Evolutionary conservation across 2,888 invertebrate species (phyloP).

Genomic region (Yponomeuta evonymella): DNA sequence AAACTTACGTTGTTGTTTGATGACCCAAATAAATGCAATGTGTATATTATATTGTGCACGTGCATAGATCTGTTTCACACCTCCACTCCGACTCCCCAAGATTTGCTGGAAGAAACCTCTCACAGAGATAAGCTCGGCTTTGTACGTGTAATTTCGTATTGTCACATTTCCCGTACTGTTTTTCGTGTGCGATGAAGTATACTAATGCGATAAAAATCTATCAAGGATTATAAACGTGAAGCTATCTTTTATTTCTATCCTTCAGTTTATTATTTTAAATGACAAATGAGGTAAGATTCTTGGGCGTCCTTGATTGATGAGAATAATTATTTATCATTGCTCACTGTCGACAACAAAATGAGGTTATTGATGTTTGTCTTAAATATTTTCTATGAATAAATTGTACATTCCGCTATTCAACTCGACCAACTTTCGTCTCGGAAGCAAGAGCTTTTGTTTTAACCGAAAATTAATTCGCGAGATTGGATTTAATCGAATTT

Average conservation of each 20-base stretch:
- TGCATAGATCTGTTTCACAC: no score
- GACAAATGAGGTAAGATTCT: neutral
- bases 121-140: no score
- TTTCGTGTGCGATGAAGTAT: no score
- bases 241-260: no score
- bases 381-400: constrained; percentile 10
- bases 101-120: no score
- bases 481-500: constrained; percentile 8
- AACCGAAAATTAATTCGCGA: constrained; percentile 3
- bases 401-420: constrained; percentile 9
- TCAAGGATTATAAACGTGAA: neutral
- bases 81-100: no score
- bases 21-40: no score
- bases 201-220: neutral
- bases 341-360: constrained; percentile 1
- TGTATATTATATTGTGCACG: no score
- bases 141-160: no score
- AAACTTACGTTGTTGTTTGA: no score
- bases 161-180: no score
- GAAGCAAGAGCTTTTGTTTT: constrained; percentile 4
- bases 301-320: neutral
- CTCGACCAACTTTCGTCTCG: neutral
- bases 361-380: constrained; percentile 5
- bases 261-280: neutral
- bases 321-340: neutral